Evolutionary conservation across 2,113 vertebrate species (phyloP).

Genomic region (Pogonocichla stellata): DNA sequence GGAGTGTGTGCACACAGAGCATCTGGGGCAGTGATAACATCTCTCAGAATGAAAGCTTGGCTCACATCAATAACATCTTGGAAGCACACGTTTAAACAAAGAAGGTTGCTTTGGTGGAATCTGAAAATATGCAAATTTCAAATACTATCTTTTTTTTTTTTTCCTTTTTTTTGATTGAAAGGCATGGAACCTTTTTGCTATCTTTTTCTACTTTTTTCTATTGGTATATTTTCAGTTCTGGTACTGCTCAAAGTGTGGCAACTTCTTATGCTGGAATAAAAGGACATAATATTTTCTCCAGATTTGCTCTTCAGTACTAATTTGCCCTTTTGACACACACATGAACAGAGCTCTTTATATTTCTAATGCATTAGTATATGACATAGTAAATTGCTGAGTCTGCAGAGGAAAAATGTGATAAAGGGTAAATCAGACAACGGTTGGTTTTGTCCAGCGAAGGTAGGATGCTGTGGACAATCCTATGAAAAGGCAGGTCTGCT

Average conservation of each 20-base stretch:
- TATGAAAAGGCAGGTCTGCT: background rate
- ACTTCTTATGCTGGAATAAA: background rate
- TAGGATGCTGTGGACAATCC: background rate
- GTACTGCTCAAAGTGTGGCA: background rate
- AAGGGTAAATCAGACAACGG: background rate
- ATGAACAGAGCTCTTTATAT: background rate
- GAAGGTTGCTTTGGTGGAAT: background rate
- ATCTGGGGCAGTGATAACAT: background rate
- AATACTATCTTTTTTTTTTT: fast-evolving
- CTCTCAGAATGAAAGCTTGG: background rate
- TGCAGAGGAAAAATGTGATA: background rate
- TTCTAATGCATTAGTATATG: background rate
- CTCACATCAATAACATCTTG: background rate
- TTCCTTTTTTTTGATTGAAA: fast-evolving
- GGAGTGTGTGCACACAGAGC: background rate
- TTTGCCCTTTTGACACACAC: background rate
- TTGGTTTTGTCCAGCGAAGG: background rate
- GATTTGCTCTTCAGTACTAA: background rate
- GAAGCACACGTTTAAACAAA: background rate
- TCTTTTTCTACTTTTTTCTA: background rate
- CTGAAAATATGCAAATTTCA: background rate
- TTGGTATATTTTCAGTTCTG: background rate
- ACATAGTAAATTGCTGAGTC: background rate
- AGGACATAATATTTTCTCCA: background rate
- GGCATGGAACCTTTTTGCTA: background rate